A percentile compares a stretch with the other conserved stretches of the same genome.
These are phyloP conservation scores for Pyxicephalus adspersus DNA, from an alignment of 2,113 vertebrate species.

Conservation along the genomic window DNA sequence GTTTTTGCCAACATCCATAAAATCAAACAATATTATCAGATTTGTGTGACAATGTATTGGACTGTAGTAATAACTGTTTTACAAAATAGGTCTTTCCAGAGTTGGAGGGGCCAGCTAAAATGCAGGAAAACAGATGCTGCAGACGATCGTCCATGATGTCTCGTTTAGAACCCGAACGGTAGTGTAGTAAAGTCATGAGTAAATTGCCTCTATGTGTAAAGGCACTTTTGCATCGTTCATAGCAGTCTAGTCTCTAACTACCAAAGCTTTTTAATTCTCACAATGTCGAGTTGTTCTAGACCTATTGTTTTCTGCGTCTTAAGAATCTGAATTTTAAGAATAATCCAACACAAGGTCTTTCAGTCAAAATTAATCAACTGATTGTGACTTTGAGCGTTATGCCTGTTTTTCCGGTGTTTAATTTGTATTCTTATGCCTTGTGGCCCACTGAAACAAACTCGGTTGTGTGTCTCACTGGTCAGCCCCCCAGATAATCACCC, in stretches of 20 bases:
- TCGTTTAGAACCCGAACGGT: too few species aligned
- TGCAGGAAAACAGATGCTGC: too few species aligned
- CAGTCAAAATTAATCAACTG: conserved; percentile 20
- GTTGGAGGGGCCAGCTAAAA: too few species aligned
- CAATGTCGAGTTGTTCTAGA: neutral
- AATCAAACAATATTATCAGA: too few species aligned
- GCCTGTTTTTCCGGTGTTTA: neutral
- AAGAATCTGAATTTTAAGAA: neutral
- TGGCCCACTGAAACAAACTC: too few species aligned
- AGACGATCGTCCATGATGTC: too few species aligned
- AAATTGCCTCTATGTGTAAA: conserved; percentile 1
- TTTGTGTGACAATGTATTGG: too few species aligned
- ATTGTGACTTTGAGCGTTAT: neutral
- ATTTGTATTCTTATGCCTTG: conserved; percentile 1
- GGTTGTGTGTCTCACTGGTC: neutral
- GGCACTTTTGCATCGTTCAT: neutral
- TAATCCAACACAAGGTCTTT: conserved; percentile 33
- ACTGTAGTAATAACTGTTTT: too few species aligned
- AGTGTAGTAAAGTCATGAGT: neutral
- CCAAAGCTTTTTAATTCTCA: neutral
- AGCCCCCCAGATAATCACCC: conserved; percentile 3
- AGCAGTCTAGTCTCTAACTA: conserved; percentile 9
- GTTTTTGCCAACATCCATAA: too few species aligned
- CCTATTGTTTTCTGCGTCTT: neutral
- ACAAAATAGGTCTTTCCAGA: too few species aligned